Evolutionary conservation across 2,888 invertebrate genomes (phyloP), one percentile per base, ranked within the genome.

Genomic region (Lycia hirtaria): DNA sequence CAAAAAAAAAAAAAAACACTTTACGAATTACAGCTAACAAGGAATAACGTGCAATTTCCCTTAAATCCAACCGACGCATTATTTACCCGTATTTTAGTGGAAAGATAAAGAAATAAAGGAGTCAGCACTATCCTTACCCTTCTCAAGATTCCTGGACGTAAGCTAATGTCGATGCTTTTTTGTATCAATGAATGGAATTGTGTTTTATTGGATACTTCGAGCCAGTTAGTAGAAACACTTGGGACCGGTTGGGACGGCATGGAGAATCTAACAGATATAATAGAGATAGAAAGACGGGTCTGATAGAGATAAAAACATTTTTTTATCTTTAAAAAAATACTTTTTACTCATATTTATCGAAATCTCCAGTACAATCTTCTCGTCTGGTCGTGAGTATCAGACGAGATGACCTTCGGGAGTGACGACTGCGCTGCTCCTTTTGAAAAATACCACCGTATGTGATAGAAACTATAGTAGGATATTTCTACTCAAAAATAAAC

Each of bases 61-160:
- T 41, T 52, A 48, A 57, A 48, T 48, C 57, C 47, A 43, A 48
- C 41, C 45, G 45, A 35, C 40, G 38, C 48, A 35, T 52, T 58
- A 52, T 58, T 58, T 58, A 58, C 52, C 57, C 52, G 57, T 53
- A 43, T 53, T 58, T 58, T 53, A 58, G 35, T 14, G 26, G 41
- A 43, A 24, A 57, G 57, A 58, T 58, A 58, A 58, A 58, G 57
- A 53, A 58, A 58, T 58, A 60, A 60, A 52, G 28, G 38, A 60
- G 41, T 60, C 56, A 49, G 56, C 56, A 49, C 51, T 52, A 60
- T 56, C 48, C 56, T 56, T 43, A 60, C 60, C 60, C 56, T 56
- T 52, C 48, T 60, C 60, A 60, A 56, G 56, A 54, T 58, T 58
- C 43, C 47, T 26, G 37, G 43, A n/a, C 48, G 52, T 58, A 58